These are phyloP conservation scores for Pocillopora grandis DNA, from an alignment of 92 coral and sea anemone genomes.

Conservation along the genomic window DNA sequence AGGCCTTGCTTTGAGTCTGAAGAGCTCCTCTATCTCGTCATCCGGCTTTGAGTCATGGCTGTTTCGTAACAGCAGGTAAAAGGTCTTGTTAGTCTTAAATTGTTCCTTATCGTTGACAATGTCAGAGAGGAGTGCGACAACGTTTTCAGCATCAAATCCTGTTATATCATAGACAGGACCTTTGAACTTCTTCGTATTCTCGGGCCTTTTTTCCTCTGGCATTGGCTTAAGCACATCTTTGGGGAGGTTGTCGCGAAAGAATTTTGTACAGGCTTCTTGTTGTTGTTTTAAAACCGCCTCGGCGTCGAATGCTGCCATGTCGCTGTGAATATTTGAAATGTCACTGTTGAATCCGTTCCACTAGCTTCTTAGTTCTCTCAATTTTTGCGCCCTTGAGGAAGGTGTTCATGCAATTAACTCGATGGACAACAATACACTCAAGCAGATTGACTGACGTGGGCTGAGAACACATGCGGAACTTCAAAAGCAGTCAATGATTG, in stretches of 20 bases:
- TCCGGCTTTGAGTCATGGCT: not conserved
- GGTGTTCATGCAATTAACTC: too few relatives aligned
- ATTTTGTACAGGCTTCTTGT: not conserved
- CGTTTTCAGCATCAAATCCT: slow-evolving; percentile 13
- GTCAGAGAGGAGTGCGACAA: slow-evolving; percentile 22
- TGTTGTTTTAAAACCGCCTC: not conserved
- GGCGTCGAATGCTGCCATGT: not conserved
- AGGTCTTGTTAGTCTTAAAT: not conserved
- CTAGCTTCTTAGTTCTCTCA: not conserved
- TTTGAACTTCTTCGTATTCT: not conserved
- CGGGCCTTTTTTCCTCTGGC: too few relatives aligned
- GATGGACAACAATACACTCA: too few relatives aligned
- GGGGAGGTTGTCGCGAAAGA: not conserved
- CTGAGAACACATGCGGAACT: too few relatives aligned
- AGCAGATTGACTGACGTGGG: too few relatives aligned
- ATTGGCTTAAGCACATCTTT: not conserved
- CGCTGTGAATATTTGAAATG: not conserved
- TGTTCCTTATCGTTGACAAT: not conserved
- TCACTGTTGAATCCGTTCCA: not conserved
- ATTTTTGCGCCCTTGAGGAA: too few relatives aligned
- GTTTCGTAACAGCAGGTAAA: not conserved
- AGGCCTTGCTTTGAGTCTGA: slow-evolving; percentile 17
- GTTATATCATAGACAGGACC: slow-evolving; percentile 17
- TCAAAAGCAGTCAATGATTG: too few relatives aligned
- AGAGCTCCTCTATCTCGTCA: not conserved